Conservation (phyloP, 2,888 invertebrate species). For the Lycia hirtaria region DNA sequence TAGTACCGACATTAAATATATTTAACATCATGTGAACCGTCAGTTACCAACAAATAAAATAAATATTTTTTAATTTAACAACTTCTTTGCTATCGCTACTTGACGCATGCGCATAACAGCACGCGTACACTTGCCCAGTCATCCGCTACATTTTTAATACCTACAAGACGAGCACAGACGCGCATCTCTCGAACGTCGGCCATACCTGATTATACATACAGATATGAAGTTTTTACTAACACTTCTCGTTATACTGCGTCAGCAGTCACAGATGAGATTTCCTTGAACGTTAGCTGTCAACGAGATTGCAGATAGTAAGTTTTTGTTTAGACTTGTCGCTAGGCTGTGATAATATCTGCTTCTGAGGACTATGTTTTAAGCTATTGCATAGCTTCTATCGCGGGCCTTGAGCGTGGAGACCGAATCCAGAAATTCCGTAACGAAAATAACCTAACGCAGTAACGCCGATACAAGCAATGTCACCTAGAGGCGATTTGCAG, state of each 20-base stretch:
- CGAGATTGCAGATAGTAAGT: conserved; percentile 1
- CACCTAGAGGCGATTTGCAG: too few relatives aligned
- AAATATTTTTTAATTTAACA: not conserved
- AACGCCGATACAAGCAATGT: too few relatives aligned
- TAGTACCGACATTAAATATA: too few relatives aligned
- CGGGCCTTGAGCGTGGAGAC: too few relatives aligned
- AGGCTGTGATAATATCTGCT: not conserved
- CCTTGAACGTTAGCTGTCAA: not conserved
- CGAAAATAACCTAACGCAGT: too few relatives aligned
- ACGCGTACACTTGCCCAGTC: conserved; percentile 38
- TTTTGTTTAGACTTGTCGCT: conserved; percentile 1
- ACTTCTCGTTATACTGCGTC: conserved; percentile 29
- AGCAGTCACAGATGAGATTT: conserved; percentile 1
- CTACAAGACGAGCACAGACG: conserved; percentile 28
- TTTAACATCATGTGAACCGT: too few relatives aligned
- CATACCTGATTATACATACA: conserved; percentile 26
- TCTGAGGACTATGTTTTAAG: not conserved
- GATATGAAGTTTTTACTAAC: conserved; percentile 30
- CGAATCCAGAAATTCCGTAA: too few relatives aligned
- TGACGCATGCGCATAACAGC: conserved; percentile 37
- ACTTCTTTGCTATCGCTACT: conserved; percentile 28
- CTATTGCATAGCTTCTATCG: too few relatives aligned
- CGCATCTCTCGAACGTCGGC: conserved; percentile 18
- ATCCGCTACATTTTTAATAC: conserved; percentile 42
- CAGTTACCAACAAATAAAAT: not conserved